Conservation (phyloP, 2,113 vertebrate genomes). For the Chaetura pelagica region DNA sequence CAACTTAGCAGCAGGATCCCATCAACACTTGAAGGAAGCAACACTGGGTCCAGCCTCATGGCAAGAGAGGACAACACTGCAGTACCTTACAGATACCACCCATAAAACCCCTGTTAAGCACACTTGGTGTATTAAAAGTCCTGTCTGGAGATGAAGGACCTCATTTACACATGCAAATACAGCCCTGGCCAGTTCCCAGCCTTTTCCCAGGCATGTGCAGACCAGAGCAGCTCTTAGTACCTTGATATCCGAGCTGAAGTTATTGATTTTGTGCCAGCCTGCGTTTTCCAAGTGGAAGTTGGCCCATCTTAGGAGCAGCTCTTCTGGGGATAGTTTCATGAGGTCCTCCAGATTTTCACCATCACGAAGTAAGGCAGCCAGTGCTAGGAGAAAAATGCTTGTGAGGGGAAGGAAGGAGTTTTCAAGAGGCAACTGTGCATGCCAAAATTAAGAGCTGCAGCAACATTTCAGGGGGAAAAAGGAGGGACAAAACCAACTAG, state of each 20-base stretch:
- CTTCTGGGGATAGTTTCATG: constrained; percentile 95
- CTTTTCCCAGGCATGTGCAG: neutral
- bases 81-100: neutral
- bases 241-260: constrained; percentile 96
- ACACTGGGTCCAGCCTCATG: neutral
- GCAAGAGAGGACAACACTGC: neutral
- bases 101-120: neutral
- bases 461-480: neutral
- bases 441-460: neutral
- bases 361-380: constrained; percentile 93
- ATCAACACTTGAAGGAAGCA: neutral
- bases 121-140: neutral
- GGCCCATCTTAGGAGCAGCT: constrained; percentile 94
- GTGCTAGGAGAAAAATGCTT: constrained; percentile 74
- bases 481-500: neutral
- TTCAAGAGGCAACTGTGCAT: neutral
- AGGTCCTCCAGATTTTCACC: constrained; percentile 95
- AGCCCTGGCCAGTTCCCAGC: neutral
- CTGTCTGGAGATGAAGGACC: neutral
- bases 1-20: neutral
- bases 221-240: constrained; percentile 61
- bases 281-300: constrained; percentile 94
- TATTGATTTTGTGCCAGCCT: constrained; percentile 90
- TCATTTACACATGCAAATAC: neutral
- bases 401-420: neutral